phyloP scores from a whole-genome alignment of 64 coral and sea anemone genomes.

The Trachythela sp. region DNA sequence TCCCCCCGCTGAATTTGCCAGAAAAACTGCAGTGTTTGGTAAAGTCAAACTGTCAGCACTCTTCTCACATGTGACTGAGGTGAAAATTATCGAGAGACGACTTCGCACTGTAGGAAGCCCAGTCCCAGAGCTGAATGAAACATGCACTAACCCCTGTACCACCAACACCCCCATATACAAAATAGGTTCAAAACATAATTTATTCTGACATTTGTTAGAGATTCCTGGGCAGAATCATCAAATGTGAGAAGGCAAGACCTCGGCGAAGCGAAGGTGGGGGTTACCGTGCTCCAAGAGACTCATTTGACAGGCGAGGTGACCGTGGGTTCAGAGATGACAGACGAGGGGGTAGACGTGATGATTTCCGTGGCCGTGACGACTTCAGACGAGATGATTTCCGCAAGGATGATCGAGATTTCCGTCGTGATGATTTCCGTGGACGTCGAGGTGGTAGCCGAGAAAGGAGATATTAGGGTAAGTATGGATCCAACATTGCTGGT shows the following conservation, averaged over 20 bases:
- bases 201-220: neutral
- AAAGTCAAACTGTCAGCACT: no score
- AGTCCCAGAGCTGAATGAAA: no score
- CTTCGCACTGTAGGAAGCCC: neutral
- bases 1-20: no score
- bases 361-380: neutral
- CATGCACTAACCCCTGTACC: no score
- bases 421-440: neutral
- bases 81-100: no score
- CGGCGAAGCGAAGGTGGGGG: neutral
- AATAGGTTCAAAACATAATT: neutral
- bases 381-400: neutral
- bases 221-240: neutral
- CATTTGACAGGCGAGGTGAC: neutral
- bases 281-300: slow-evolving; percentile 1
- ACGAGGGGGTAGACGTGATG: neutral
- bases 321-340: neutral
- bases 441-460: neutral
- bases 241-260: slow-evolving; percentile 1
- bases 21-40: no score
- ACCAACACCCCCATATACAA: neutral
- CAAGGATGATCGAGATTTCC: neutral
- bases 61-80: no score
- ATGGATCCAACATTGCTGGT: neutral
- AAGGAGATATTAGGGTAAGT: neutral